Conservation (phyloP, 2,113 vertebrate genomes). For the Protobothrops flavoviridis region DNA sequence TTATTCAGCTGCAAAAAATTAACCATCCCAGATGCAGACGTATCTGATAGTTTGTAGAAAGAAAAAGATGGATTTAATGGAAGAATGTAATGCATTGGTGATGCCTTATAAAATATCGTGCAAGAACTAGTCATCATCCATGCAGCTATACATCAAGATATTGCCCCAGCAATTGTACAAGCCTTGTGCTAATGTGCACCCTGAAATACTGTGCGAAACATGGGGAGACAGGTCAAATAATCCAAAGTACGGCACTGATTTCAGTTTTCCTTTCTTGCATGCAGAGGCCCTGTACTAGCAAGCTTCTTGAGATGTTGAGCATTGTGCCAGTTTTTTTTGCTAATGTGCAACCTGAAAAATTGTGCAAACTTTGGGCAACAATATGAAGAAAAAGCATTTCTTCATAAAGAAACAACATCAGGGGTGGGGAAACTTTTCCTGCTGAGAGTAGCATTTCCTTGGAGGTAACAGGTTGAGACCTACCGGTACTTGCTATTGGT, state of each 20-base stretch:
- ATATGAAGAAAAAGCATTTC: background rate
- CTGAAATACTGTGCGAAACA: background rate
- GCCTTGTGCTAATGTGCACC: background rate
- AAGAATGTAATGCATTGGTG: background rate
- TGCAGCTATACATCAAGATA: too few relatives aligned
- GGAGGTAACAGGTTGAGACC: background rate
- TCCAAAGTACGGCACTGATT: background rate
- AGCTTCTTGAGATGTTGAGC: background rate
- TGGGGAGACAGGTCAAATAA: too few relatives aligned
- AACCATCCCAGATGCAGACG: background rate
- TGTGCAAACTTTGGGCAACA: background rate
- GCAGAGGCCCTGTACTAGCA: background rate
- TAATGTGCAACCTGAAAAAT: background rate
- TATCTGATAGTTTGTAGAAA: background rate
- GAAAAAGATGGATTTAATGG: background rate
- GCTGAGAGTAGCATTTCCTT: background rate
- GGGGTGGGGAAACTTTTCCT: background rate
- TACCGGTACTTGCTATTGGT: background rate
- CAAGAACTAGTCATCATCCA: background rate
- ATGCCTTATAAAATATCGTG: background rate
- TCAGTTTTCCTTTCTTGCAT: background rate
- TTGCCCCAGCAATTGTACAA: background rate
- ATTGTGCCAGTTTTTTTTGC: background rate
- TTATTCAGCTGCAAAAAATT: background rate
- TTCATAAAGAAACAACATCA: background rate